Conservation (phyloP, 2,888 invertebrate genomes). For the Seira musarum region DNA sequence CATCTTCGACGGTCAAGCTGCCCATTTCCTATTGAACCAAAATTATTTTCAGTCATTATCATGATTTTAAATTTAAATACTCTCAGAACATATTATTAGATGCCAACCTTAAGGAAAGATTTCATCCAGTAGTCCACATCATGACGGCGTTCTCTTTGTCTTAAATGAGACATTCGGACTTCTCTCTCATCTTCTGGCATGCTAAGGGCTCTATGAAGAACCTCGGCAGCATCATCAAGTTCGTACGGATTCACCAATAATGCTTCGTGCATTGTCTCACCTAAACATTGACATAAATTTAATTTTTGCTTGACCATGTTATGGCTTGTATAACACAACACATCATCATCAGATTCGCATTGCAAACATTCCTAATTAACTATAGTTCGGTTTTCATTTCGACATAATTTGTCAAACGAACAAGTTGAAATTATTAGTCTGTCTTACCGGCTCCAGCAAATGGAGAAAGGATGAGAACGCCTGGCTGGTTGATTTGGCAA, state of each 20-base stretch:
- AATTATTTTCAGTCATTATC: too few species aligned
- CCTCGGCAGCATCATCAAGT: conserved; percentile 88
- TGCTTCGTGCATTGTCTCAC: conserved; percentile 95
- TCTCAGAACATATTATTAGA: too few species aligned
- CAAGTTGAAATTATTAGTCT: not conserved
- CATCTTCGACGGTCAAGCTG: conserved; percentile 76
- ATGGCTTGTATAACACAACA: too few species aligned
- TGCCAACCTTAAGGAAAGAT: conserved; percentile 84
- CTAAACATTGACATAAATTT: conserved; percentile 27
- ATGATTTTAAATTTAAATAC: too few species aligned
- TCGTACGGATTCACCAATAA: conserved; percentile 92
- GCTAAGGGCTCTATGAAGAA: conserved; percentile 87
- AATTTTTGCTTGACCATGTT: too few species aligned
- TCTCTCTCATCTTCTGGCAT: conserved; percentile 93
- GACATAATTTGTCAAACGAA: too few species aligned
- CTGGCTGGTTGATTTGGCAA: conserved; percentile 89
- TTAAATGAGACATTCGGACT: conserved; percentile 87
- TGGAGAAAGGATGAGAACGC: conserved; percentile 90
- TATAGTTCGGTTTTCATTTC: too few species aligned
- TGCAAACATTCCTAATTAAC: not conserved
- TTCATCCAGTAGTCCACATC: conserved; percentile 94
- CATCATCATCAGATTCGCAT: not conserved
- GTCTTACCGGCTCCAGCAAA: conserved; percentile 85
- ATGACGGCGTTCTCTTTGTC: conserved; percentile 85
- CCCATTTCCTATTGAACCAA: conserved; percentile 82